These are phyloP conservation scores for Conus ventricosus DNA, from an alignment of 1,140 invertebrate genomes.

Conservation along the genomic window DNA sequence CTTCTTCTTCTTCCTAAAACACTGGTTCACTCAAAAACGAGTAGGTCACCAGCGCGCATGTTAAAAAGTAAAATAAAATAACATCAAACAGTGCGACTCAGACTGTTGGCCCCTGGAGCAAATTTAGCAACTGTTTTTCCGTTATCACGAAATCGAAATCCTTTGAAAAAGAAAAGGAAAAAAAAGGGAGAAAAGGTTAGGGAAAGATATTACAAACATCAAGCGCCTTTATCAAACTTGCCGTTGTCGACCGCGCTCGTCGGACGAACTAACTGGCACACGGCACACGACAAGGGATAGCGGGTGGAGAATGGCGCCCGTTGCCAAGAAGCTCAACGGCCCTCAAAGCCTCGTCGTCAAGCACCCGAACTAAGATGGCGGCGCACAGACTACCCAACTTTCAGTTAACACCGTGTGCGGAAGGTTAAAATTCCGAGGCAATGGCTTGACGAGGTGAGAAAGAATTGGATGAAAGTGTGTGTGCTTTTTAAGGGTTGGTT, in stretches of 20 bases:
- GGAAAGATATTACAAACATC: not conserved
- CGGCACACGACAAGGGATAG: not conserved
- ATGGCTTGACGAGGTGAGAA: not conserved
- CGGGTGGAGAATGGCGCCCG: not conserved
- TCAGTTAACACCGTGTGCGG: not conserved
- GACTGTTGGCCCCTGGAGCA: too few species aligned
- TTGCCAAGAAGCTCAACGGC: constrained; percentile 4
- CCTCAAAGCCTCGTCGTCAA: not conserved
- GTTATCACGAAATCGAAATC: too few species aligned
- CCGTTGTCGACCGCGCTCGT: not conserved
- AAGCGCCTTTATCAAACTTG: not conserved
- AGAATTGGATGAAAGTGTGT: not conserved
- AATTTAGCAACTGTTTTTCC: too few species aligned
- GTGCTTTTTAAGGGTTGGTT: not conserved
- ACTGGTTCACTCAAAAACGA: too few species aligned
- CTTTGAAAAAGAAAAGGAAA: too few species aligned
- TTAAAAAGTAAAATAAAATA: too few species aligned
- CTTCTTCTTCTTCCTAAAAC: too few species aligned
- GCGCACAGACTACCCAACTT: not conserved
- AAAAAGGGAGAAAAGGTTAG: not conserved
- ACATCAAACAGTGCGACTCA: too few species aligned
- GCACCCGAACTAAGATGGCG: constrained; percentile 19
- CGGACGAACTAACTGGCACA: not conserved
- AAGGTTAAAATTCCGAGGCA: not conserved
- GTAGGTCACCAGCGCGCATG: too few species aligned